A percentile compares a stretch with the other conserved stretches of the same genome.
These are phyloP conservation scores for Poeciliopsis paucimaculata DNA, from an alignment of 2,797 vertebrate species.

Conservation along the genomic window DNA sequence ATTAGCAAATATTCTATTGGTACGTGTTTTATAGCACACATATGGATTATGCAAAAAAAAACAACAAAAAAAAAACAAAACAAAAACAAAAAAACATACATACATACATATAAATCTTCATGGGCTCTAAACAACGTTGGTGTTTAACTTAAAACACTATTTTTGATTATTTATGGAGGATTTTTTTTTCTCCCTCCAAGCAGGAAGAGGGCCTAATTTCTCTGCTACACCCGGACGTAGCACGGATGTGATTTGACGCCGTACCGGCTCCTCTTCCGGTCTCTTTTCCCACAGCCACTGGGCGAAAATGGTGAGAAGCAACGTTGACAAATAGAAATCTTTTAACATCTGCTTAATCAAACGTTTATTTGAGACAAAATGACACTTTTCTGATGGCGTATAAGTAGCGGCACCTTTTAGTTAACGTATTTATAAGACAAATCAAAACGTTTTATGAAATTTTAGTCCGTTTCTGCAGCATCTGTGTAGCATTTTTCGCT, in stretches of 20 bases:
- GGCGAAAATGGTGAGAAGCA: conserved; percentile 83
- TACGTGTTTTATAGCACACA: neutral
- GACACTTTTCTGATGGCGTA: neutral
- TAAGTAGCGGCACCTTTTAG: neutral
- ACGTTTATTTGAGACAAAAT: neutral
- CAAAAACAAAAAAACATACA: too few species aligned
- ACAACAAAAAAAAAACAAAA: too few species aligned
- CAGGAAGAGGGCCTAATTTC: conserved; percentile 35
- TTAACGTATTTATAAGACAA: conserved; percentile 46
- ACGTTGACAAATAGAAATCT: conserved; percentile 62
- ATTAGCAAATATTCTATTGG: neutral
- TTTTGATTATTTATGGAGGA: neutral
- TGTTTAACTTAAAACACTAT: neutral
- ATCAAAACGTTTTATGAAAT: neutral
- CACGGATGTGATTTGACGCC: conserved; percentile 62
- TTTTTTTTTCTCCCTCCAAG: neutral
- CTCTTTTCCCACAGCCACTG: conserved; percentile 83
- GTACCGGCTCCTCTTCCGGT: conserved; percentile 60
- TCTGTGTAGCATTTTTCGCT: conserved; percentile 18
- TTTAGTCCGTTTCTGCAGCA: neutral
- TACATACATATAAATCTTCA: neutral
- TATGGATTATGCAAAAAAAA: neutral
- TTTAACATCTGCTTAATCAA: conserved; percentile 69
- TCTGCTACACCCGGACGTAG: conserved; percentile 70
- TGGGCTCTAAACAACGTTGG: neutral